Conservation (phyloP, 2,113 vertebrate genomes). For the Notarius lentiginosus region DNA sequence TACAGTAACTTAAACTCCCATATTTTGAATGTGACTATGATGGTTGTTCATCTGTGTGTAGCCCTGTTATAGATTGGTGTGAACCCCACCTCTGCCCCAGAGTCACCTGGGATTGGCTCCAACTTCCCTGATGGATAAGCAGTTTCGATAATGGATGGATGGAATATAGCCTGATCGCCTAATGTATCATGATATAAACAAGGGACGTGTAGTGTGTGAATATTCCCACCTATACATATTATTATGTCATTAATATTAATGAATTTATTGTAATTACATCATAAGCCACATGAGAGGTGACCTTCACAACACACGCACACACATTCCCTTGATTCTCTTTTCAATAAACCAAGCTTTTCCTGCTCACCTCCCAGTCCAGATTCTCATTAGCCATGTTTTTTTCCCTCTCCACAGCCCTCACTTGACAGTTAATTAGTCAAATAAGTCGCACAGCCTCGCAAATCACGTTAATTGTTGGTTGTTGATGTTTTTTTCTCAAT, state of each 20-base stretch:
- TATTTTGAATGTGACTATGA: too few relatives aligned
- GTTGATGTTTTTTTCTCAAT: constrained; percentile 7
- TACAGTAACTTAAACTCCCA: too few relatives aligned
- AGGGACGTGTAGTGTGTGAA: background rate
- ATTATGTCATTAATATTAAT: constrained; percentile 36
- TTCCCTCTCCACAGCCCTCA: constrained; percentile 22
- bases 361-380: constrained; percentile 35
- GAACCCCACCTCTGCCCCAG: too few relatives aligned
- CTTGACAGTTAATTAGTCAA: constrained; percentile 58
- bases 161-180: too few relatives aligned
- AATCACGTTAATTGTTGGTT: constrained; percentile 43
- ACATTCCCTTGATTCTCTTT: background rate
- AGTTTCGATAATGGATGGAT: too few relatives aligned
- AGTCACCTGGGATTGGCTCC: too few relatives aligned
- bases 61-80: too few relatives aligned
- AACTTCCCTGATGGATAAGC: too few relatives aligned
- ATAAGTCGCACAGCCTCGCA: constrained; percentile 44
- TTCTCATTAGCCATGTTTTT: constrained; percentile 55
- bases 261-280: constrained; percentile 23
- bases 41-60: too few relatives aligned
- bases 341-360: constrained; percentile 29
- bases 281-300: constrained; percentile 32
- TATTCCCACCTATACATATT: background rate
- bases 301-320: background rate
- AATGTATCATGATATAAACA: too few relatives aligned